Base-by-base conservation (phyloP, 1,140 invertebrate species). In the Phymastichus coffea region DNA sequence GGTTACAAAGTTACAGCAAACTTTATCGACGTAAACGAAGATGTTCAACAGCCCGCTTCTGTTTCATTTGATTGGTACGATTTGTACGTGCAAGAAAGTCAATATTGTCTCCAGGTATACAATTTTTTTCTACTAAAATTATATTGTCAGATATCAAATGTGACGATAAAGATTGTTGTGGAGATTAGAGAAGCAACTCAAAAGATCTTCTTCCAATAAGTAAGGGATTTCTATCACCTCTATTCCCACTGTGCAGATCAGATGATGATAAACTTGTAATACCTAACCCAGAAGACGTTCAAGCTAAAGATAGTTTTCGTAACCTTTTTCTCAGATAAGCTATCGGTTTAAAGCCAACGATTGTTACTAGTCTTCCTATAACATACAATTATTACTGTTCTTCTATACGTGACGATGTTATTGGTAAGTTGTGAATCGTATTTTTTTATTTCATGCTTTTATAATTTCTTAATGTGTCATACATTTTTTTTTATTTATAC, bases 1-100 rank as follows among this genome's bases (percentile, higher is more conserved):
- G 61, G 57, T 15, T 64, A 69, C 63, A 54, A 46, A 38, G 69
- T 74, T n/a, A 48, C 67, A 46, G 70, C 73, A 48, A 63, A 70
- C 59, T 76, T 70, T n/a, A 17, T 40, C 14, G 14, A 43, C 30
- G 38, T n/a, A 44, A 22, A 43, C 22, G 8, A 6, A 8, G 30
- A 9, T 22, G n/a, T 14, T 22, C 10, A 26, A 20, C 37, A 54
- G 10, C 10, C 7, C 10, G 3, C 23, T 8, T 14, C 37, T 15
- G 23, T 15, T 28, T 10, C 15, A 35, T 8, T 3, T 22, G 41
- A 6, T n/a, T 60, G 57, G 49, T 53, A 60, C 17, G 25, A n/a
- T 35, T 19, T 20, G 23, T 28, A 60, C 22, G 57, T 57, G 14
- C 26, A 30, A 15, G 43, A 57, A 38, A 7, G 3, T 2, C 56